Base-by-base conservation (phyloP, 92 coral and sea anemone genomes). In the Heliopora coerulea region DNA sequence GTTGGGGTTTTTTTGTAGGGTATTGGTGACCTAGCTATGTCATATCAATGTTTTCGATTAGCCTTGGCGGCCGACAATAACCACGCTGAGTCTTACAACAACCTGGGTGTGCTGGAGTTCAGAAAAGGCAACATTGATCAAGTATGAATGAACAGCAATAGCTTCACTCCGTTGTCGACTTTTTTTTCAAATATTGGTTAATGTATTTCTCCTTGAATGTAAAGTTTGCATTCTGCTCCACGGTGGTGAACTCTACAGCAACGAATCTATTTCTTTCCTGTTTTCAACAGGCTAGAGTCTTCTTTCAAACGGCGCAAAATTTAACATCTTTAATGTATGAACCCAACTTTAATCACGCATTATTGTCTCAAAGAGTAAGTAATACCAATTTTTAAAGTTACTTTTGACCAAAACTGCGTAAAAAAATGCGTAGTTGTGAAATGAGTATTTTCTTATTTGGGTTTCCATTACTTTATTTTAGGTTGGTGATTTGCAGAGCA, bases 401-500 rank as follows among this genome's bases (percentile, higher is more conserved):
- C n/a, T n/a, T n/a, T n/a, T n/a, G n/a, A n/a, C n/a, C n/a, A n/a
- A n/a, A n/a, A n/a, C n/a, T n/a, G n/a, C n/a, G n/a, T n/a, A n/a
- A n/a, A n/a, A n/a, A n/a, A n/a, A n/a, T n/a, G n/a, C n/a, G n/a
- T n/a, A n/a, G n/a, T n/a, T n/a, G n/a, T n/a, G n/a, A n/a, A n/a
- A n/a, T n/a, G n/a, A n/a, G n/a, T n/a, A n/a, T n/a, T n/a, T n/a
- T n/a, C n/a, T n/a, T n/a, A n/a, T n/a, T n/a, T n/a, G n/a, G n/a
- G n/a, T n/a, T n/a, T n/a, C n/a, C n/a, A n/a, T n/a, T 76, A 26
- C 33, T 30, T 59, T 4, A 50, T 72, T 67, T 50, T 74, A 92
- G 97, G 85, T 92, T 56, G 97, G 97, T 35, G 97, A 92, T 57
- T 80, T 92, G 11, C 97, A 92, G 67, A 87, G 97, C 75, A 87